Conservation (phyloP, 2,113 vertebrate genomes). For the western clawed frog (Xenopus tropicalis) region DNA sequence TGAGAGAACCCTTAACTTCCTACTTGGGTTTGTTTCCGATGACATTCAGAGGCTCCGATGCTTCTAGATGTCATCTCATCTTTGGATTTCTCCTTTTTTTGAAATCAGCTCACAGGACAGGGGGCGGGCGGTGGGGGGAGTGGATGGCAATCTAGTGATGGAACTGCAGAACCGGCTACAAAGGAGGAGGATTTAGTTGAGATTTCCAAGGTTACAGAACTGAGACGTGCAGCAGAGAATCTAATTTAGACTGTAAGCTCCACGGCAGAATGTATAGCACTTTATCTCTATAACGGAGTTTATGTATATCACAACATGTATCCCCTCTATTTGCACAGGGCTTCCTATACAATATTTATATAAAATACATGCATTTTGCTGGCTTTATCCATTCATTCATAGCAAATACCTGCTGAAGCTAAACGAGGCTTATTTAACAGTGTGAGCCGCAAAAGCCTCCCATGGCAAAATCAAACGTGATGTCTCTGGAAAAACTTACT, state of each 20-base stretch:
- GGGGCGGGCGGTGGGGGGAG: constrained; percentile 44
- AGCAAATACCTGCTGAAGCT: too few species aligned
- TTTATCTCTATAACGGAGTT: too few species aligned
- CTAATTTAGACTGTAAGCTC: neutral
- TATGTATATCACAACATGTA: too few species aligned
- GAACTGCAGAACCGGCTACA: constrained; percentile 57
- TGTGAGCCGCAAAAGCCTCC: too few species aligned
- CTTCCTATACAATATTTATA: too few species aligned
- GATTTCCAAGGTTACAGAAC: constrained; percentile 52
- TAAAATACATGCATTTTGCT: too few species aligned
- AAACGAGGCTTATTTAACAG: too few species aligned
- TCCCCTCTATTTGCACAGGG: too few species aligned
- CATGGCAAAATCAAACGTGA: too few species aligned
- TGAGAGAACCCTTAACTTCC: constrained; percentile 62
- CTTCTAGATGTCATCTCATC: constrained; percentile 75
- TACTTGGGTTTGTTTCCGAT: constrained; percentile 47
- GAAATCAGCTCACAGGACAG: constrained; percentile 56
- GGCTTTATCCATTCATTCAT: too few species aligned
- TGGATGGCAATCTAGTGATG: constrained; percentile 34
- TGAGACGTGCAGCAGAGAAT: constrained; percentile 46
- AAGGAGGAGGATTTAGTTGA: constrained; percentile 40
- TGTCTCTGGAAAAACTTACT: constrained; percentile 1
- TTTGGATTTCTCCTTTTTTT: constrained; percentile 64
- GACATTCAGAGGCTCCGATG: constrained; percentile 70
- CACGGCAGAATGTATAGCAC: too few species aligned